These are phyloP conservation scores for Dromas ardeola DNA, from an alignment of 2,113 vertebrate species.

Conservation along the genomic window DNA sequence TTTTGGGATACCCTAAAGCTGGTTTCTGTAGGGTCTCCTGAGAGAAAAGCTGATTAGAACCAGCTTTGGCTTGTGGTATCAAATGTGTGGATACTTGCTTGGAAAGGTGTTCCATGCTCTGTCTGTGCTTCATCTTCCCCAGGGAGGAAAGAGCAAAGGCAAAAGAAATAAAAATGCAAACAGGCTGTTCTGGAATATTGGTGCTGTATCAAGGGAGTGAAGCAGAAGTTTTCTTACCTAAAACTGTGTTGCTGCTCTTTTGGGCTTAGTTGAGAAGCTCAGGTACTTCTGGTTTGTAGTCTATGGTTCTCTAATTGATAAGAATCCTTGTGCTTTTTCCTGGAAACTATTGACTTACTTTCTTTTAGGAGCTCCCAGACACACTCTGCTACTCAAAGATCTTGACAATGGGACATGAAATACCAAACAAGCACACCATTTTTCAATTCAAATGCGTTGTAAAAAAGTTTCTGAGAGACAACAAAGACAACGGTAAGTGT, in stretches of 20 bases:
- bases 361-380: conserved; percentile 82
- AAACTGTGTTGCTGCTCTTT: background rate
- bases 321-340: background rate
- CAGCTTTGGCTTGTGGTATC: background rate
- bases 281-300: fast-evolving
- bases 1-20: background rate
- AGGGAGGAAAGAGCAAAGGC: background rate
- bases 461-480: conserved; percentile 77
- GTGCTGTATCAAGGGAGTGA: fast-evolving
- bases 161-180: background rate
- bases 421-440: conserved; percentile 78
- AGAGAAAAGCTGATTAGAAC: background rate
- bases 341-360: background rate
- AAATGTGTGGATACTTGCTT: too few species aligned
- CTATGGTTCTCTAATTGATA: fast-evolving
- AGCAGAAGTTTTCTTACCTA: background rate
- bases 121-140: fast-evolving
- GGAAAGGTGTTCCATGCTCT: background rate
- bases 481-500: conserved; percentile 83
- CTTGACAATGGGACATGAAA: conserved; percentile 82
- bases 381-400: conserved; percentile 81
- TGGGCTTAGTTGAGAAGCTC: background rate
- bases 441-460: conserved; percentile 83
- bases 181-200: background rate
- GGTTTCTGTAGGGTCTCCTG: background rate